These are phyloP conservation scores for Rhea pennata DNA, from an alignment of 2,113 vertebrate genomes.

Conservation along the genomic window DNA sequence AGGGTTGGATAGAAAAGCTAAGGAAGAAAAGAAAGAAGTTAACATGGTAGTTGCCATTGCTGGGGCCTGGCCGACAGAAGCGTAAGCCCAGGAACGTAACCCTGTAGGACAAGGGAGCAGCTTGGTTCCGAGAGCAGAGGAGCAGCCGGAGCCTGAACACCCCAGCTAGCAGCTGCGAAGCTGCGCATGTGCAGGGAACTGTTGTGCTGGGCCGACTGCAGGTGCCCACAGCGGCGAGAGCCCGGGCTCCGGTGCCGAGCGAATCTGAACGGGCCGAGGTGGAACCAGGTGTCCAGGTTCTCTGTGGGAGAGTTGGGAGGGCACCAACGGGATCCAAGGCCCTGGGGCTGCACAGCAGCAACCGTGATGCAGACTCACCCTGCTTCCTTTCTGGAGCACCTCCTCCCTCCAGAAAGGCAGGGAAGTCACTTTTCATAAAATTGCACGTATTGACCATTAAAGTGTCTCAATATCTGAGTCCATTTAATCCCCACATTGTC, in stretches of 20 bases:
- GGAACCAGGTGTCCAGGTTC: not conserved
- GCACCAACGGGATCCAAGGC: too few species aligned
- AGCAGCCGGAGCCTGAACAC: not conserved
- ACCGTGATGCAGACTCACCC: too few species aligned
- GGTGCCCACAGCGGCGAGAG: not conserved
- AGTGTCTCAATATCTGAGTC: too few species aligned
- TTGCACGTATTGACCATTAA: too few species aligned
- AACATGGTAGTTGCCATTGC: not conserved
- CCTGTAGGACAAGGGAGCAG: not conserved
- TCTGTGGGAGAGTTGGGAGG: too few species aligned
- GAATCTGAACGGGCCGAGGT: not conserved
- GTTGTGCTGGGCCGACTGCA: not conserved
- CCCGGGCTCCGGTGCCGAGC: rapidly evolving
- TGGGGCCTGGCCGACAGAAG: not conserved
- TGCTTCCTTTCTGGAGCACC: too few species aligned
- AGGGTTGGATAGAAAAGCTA: not conserved
- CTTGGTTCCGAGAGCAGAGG: not conserved
- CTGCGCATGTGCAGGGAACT: rapidly evolving
- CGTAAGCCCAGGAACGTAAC: too few species aligned
- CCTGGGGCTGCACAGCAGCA: too few species aligned
- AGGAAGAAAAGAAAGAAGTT: not conserved
- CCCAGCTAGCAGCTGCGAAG: not conserved
- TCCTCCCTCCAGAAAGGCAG: too few species aligned
- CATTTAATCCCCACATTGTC: too few species aligned
- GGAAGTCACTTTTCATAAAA: too few species aligned